Evolutionary conservation across 2,888 invertebrate species (phyloP).

Genomic region (Microplitis manilae): DNA sequence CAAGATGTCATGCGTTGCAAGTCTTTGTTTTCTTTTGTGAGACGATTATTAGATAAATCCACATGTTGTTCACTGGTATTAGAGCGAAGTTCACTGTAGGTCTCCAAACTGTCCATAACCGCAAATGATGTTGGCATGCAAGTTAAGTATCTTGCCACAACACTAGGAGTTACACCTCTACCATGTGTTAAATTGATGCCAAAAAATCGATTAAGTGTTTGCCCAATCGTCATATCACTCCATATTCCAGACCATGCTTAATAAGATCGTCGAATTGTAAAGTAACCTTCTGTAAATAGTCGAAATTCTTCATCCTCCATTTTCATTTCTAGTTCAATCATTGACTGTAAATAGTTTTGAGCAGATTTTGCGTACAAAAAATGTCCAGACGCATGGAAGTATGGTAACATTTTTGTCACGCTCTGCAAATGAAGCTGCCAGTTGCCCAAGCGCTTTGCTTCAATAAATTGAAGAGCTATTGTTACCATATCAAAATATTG

Average conservation of each 20-base stretch:
- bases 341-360: conserved; percentile 60
- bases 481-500: conserved; percentile 47
- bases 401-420: conserved; percentile 54
- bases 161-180: conserved; percentile 21
- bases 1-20: conserved; percentile 59
- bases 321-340: conserved; percentile 44
- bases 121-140: conserved; percentile 58
- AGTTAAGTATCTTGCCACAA: conserved; percentile 41
- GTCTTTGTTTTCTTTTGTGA: conserved; percentile 59
- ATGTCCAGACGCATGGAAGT: conserved; percentile 59
- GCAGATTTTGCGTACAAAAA: conserved; percentile 57
- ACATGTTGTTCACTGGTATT: conserved; percentile 65
- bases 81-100: conserved; percentile 59
- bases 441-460: conserved; percentile 52
- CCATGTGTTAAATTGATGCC: background rate
- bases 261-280: conserved; percentile 47
- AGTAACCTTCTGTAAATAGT: conserved; percentile 45
- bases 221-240: conserved; percentile 50
- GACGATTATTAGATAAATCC: conserved; percentile 64
- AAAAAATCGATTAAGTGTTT: conserved; percentile 37
- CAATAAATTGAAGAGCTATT: conserved; percentile 45
- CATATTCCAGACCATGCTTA: conserved; percentile 49
- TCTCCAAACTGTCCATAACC: conserved; percentile 60
- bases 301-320: conserved; percentile 46
- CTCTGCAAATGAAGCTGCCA: conserved; percentile 53